Conservation (phyloP, 2,888 invertebrate genomes). For the Caenorhabditis panamensis region DNA sequence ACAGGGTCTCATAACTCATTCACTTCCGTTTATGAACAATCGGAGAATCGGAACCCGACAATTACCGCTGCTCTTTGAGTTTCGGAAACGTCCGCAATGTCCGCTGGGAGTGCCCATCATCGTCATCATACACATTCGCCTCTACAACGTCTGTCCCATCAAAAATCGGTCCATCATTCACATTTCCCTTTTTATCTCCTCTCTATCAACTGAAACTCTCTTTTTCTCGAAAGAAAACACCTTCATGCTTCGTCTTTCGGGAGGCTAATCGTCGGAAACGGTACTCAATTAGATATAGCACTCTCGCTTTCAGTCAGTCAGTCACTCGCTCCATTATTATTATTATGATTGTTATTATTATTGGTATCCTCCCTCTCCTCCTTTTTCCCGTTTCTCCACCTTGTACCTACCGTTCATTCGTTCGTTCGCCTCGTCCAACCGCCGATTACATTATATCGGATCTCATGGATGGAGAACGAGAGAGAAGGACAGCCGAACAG, state of each 20-base stretch:
- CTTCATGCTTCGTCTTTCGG: not conserved
- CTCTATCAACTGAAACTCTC: not conserved
- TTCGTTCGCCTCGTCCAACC: not conserved
- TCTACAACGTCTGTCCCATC: not conserved
- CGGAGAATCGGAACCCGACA: not conserved
- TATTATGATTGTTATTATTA: constrained; percentile 15
- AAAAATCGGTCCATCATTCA: constrained; percentile 13
- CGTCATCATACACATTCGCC: constrained; percentile 7
- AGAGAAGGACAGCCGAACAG: constrained; percentile 9
- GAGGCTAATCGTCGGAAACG: constrained; percentile 10
- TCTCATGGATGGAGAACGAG: constrained; percentile 1
- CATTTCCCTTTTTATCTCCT: not conserved
- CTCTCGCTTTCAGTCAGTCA: constrained; percentile 12
- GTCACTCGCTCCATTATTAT: not conserved
- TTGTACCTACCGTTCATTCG: constrained; percentile 14
- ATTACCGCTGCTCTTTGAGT: constrained; percentile 7
- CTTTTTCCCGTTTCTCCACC: not conserved
- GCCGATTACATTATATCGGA: constrained; percentile 29
- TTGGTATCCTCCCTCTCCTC: not conserved
- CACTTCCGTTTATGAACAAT: not conserved
- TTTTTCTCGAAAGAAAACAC: not conserved
- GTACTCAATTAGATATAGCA: constrained; percentile 6
- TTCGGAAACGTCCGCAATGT: not conserved
- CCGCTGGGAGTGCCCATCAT: constrained; percentile 11
- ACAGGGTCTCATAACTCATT: not conserved